Percentiles rank a stretch among this genome's conserved stretches.
These are phyloP conservation scores for Operophtera brumata DNA, from an alignment of 2,888 invertebrate species.

Conservation along the genomic window DNA sequence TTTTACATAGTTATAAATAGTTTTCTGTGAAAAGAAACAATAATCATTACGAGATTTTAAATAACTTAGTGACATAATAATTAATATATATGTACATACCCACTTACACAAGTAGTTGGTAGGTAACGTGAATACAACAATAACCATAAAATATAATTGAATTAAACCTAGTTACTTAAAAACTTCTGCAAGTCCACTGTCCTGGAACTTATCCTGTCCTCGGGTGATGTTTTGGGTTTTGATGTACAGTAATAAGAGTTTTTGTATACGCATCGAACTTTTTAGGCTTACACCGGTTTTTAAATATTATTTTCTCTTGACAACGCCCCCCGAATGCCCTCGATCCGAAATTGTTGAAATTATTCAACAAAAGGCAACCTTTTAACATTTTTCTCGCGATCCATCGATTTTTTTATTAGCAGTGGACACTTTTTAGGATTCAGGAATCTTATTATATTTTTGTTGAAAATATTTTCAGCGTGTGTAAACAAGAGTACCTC, in stretches of 20 bases:
- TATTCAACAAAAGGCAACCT: too few species aligned
- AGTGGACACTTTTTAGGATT: slow-evolving; percentile 12
- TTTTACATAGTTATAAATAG: too few species aligned
- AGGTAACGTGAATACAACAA: too few species aligned
- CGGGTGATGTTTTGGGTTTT: slow-evolving; percentile 47
- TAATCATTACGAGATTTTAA: too few species aligned
- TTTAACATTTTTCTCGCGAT: too few species aligned
- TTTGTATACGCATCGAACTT: background rate
- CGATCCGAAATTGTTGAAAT: background rate
- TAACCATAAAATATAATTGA: too few species aligned
- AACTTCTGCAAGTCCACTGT: slow-evolving; percentile 19
- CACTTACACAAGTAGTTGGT: too few species aligned
- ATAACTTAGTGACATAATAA: too few species aligned
- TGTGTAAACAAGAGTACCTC: too few species aligned
- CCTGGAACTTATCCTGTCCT: slow-evolving; percentile 44
- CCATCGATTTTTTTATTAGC: slow-evolving; percentile 29
- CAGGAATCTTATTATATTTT: slow-evolving; percentile 26
- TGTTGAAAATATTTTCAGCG: background rate
- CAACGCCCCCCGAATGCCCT: slow-evolving; percentile 9
- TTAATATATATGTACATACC: too few species aligned
- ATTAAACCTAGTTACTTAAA: too few species aligned
- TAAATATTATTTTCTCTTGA: slow-evolving; percentile 17
- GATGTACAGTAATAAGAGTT: slow-evolving; percentile 19
- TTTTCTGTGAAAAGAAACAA: too few species aligned
- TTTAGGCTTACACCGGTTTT: slow-evolving; percentile 32